Conservation (phyloP, 2,113 vertebrate genomes). For the Cinclus mexicanus region DNA sequence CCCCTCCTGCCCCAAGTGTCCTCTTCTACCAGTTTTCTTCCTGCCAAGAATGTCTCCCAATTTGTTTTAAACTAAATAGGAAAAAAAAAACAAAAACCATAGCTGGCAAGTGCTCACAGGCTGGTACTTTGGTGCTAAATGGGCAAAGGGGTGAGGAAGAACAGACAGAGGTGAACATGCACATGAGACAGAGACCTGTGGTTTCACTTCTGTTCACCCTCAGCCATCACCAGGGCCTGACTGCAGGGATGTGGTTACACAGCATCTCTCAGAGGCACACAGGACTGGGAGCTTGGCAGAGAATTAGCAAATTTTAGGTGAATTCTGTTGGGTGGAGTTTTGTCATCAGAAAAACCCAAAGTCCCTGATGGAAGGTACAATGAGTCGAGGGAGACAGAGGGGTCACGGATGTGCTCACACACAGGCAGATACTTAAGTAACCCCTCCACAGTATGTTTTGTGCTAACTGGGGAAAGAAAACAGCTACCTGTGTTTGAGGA, state of each 20-base stretch:
- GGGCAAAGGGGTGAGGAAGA: neutral
- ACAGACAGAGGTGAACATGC: neutral
- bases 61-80: neutral
- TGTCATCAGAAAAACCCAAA: neutral
- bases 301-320: neutral
- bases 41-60: neutral
- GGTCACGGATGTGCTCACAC: neutral
- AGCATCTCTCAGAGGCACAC: neutral
- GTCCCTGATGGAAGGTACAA: neutral
- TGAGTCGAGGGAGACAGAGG: neutral
- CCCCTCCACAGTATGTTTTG: neutral
- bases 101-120: neutral
- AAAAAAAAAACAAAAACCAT: neutral
- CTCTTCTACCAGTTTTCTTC: neutral
- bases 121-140: no score
- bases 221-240: neutral
- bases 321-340: neutral
- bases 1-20: neutral
- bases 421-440: rapidly evolving
- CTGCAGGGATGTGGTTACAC: neutral
- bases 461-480: neutral
- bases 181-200: neutral
- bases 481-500: neutral
- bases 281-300: neutral
- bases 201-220: neutral